Conservation (phyloP, 2,113 vertebrate genomes). For the Thinocorus orbignyianus region DNA sequence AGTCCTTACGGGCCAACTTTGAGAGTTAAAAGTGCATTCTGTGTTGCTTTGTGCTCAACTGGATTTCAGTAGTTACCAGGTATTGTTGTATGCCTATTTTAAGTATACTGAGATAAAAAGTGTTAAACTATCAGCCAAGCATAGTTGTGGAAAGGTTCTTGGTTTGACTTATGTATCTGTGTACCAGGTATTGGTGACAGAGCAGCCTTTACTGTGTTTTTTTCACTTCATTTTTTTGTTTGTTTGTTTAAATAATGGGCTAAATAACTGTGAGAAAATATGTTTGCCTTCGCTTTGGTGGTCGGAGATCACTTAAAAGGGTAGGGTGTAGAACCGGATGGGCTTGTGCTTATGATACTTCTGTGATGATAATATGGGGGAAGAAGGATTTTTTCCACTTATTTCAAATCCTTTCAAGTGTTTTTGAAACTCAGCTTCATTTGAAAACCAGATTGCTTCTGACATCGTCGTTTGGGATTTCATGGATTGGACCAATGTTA, state of each 20-base stretch:
- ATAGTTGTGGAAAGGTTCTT: not conserved
- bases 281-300: not conserved
- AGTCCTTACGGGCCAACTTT: not conserved
- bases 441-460: not conserved
- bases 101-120: not conserved
- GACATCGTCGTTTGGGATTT: not conserved
- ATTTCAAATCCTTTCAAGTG: not conserved
- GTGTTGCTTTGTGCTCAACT: not conserved
- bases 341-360: not conserved
- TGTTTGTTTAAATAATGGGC: not conserved
- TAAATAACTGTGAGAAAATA: not conserved
- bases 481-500: not conserved
- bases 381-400: not conserved
- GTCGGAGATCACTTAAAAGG: not conserved
- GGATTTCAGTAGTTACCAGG: not conserved
- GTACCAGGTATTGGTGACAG: slow-evolving; percentile 7
- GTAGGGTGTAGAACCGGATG: not conserved
- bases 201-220: not conserved
- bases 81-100: not conserved
- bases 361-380: not conserved
- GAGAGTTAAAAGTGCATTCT: not conserved
- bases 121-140: not conserved
- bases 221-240: not conserved
- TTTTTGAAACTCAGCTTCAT: not conserved
- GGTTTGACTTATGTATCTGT: not conserved